These are phyloP conservation scores for Physeter macrocephalus DNA, from an alignment of 2,113 vertebrate species.

Conservation along the genomic window DNA sequence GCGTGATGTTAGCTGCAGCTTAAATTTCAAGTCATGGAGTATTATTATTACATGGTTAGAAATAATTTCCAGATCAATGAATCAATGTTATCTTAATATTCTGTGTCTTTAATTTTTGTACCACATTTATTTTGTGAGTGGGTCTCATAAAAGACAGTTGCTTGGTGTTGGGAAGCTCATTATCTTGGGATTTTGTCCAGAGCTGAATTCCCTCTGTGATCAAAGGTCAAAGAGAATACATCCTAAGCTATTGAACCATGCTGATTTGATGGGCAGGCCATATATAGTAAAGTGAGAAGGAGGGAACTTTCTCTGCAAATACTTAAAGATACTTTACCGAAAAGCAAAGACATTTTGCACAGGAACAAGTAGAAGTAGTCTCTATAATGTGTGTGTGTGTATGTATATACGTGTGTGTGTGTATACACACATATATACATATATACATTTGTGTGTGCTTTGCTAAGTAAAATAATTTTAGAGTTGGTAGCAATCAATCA, in stretches of 20 bases:
- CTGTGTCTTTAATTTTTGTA: slow-evolving; percentile 27
- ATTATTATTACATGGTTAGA: neutral
- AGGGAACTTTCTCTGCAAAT: neutral
- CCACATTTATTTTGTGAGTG: neutral
- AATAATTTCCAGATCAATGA: slow-evolving; percentile 47
- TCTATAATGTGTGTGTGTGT: neutral
- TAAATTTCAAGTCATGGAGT: neutral
- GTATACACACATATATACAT: neutral
- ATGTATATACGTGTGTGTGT: too few relatives aligned
- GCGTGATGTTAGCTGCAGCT: neutral
- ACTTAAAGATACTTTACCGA: neutral
- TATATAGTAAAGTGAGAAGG: neutral
- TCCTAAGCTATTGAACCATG: neutral
- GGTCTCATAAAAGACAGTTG: neutral
- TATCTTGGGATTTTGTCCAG: neutral
- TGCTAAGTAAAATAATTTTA: neutral
- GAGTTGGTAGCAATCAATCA: neutral
- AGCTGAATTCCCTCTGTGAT: neutral
- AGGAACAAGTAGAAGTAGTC: neutral
- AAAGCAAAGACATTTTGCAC: neutral
- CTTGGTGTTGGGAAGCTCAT: neutral
- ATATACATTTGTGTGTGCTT: neutral
- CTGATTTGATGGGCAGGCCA: neutral
- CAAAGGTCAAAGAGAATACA: neutral
- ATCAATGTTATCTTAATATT: slow-evolving; percentile 22